A percentile compares a stretch with the other conserved stretches of the same genome.
Conservation (phyloP, 2,888 invertebrate species). For the Geotrupes spiniger region DNA sequence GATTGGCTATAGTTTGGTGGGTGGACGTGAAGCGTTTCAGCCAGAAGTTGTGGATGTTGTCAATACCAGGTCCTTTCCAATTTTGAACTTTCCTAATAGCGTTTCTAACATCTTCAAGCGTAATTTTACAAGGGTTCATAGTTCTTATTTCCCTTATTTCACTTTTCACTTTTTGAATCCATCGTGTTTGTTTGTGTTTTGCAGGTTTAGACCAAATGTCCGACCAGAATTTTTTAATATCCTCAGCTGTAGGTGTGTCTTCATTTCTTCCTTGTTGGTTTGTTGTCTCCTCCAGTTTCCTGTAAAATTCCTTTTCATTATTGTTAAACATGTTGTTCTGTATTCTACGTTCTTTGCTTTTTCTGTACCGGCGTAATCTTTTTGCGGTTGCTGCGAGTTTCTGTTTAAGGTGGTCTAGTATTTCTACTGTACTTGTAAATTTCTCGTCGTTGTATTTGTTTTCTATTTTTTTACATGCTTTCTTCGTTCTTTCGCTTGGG, state of each 20-base stretch:
- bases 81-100: too few relatives aligned
- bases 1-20: too few relatives aligned
- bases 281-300: not conserved
- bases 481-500: not conserved
- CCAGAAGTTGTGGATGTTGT: too few relatives aligned
- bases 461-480: not conserved
- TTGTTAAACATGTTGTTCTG: not conserved
- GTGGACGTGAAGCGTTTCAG: too few relatives aligned
- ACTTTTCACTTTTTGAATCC: too few relatives aligned
- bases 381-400: not conserved
- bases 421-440: not conserved
- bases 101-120: too few relatives aligned
- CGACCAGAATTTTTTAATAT: not conserved
- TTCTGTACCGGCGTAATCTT: not conserved
- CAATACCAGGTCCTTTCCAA: too few relatives aligned
- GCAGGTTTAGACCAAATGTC: too few relatives aligned
- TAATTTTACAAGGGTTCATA: too few relatives aligned
- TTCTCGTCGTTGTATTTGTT: not conserved
- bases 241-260: not conserved
- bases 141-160: too few relatives aligned
- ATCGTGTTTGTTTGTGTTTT: too few relatives aligned
- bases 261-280: not conserved
- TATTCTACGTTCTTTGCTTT: not conserved
- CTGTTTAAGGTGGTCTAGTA: not conserved
- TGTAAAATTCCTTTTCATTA: not conserved